Base-by-base conservation (phyloP, 2,797 vertebrate genomes). In the Chloroceryle amazona region DNA sequence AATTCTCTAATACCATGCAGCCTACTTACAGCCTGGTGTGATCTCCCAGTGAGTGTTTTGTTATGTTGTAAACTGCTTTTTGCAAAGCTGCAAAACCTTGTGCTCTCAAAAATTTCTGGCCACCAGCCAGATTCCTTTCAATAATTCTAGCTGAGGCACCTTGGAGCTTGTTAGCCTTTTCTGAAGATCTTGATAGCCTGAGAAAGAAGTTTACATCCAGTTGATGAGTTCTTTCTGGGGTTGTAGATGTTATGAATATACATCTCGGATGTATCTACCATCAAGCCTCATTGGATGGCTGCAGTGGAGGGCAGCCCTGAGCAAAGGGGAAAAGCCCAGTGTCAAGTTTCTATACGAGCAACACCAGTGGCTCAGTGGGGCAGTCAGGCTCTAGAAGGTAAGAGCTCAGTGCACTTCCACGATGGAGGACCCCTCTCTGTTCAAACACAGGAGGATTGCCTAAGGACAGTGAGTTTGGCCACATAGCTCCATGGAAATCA, bases 31-130 rank as follows among this genome's bases (percentile, higher is more conserved):
- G 55, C n/a, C 75, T 31, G 26, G 44, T 63, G 44, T 52, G 60
- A 78, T 62, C 81, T 95, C 65, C 49, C 33, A 76, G n/a, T 23
- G 61, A 83, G 29, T 41, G n/a, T 44, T 90, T 94, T 82, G 49
- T 67, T 90, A 37, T 66, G 33, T 26, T 75, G 37, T 31, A 91
- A 91, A 95, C 87, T 65, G 57, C 76, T 76, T 92, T 87, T 87
- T 93, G 49, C 39, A 80, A 92, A 95, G 35, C 44, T 82, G 41
- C 20, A 81, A 92, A 95, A 66, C 26, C 31, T 55, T 26, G 8
- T 23, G 47, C 6, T 6, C 39, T 61, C 72, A 60, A 76, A 62
- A 92, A 46, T 21, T 83, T 66, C 65, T 83, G 57, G 49, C 44
- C 29, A 49, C 13, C 20, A 86, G 42, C 66, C 55, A 86, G 47